phyloP scores from a whole-genome alignment of 2,888 invertebrate genomes.

The Dolichomitus sp. region DNA sequence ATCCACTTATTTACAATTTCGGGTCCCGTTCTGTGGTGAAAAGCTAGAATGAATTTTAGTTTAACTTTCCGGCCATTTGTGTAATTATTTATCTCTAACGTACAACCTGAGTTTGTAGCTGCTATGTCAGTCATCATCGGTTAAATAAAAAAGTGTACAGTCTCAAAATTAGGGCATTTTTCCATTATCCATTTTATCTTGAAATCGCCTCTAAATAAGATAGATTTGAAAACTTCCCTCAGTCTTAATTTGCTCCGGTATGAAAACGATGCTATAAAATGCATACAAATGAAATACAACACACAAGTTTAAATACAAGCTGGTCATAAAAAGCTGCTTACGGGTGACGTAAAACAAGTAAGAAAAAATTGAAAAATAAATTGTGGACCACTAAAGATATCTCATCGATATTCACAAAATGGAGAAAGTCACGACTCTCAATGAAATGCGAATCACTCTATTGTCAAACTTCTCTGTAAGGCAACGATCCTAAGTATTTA shows the following conservation, averaged over 20 bases:
- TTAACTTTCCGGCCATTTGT: conserved; percentile 1
- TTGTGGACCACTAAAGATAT: not conserved
- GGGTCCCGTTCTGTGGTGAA: not conserved
- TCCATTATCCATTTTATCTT: conserved; percentile 13
- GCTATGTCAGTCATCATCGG: conserved; percentile 6
- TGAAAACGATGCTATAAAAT: not conserved
- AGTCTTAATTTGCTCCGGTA: conserved; percentile 20
- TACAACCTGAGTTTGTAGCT: conserved; percentile 21
- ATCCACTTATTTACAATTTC: conserved; percentile 45
- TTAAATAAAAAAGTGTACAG: not conserved
- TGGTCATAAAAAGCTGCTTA: not conserved
- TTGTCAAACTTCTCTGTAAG: conserved; percentile 35
- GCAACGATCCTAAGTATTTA: conserved; percentile 8
- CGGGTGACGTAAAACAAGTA: not conserved
- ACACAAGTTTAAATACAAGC: not conserved
- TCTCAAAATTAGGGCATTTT: not conserved
- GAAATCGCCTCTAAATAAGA: not conserved
- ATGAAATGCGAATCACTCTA: conserved; percentile 26
- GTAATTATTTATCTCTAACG: not conserved
- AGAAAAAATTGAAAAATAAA: not conserved
- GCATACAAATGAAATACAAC: not conserved
- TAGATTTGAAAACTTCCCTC: conserved; percentile 16
- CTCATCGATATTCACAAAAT: conserved; percentile 5
- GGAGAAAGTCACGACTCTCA: conserved; percentile 14
- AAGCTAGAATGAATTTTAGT: not conserved